phyloP scores from a whole-genome alignment of 2,797 vertebrate species.

The Paratrypauchen microcephalus region DNA sequence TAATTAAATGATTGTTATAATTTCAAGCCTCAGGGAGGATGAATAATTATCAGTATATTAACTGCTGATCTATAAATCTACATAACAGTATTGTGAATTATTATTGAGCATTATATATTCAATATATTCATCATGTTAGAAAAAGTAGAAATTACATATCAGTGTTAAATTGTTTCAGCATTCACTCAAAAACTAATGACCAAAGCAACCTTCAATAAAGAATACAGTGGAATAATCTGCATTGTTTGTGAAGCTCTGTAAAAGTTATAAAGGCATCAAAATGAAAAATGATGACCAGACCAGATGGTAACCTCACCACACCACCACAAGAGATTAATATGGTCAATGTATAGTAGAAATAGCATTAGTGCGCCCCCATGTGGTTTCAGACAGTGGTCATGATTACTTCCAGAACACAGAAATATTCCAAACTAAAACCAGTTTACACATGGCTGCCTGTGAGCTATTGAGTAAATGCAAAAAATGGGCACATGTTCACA shows the following conservation, averaged over 20 bases:
- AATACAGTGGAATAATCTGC: background rate
- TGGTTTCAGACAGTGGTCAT: background rate
- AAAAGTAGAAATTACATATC: background rate
- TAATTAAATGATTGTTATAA: constrained; percentile 11
- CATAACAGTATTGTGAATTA: background rate
- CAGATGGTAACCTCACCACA: background rate
- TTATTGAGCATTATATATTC: background rate
- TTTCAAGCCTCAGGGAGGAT: constrained; percentile 1
- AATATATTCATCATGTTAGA: background rate
- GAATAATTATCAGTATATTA: background rate
- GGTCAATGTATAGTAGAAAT: background rate
- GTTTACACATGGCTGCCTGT: background rate
- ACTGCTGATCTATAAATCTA: background rate
- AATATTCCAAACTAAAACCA: background rate
- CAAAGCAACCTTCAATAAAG: background rate
- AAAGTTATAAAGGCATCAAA: background rate
- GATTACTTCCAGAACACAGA: background rate
- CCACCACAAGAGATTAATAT: background rate
- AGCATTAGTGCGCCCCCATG: constrained; percentile 25
- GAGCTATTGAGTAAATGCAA: background rate
- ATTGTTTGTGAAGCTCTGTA: background rate
- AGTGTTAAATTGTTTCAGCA: background rate
- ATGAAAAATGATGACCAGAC: background rate
- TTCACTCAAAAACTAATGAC: background rate
- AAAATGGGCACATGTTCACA: background rate